Conservation (phyloP, 1,140 invertebrate genomes). For the Temnothorax curvispinosus region DNA sequence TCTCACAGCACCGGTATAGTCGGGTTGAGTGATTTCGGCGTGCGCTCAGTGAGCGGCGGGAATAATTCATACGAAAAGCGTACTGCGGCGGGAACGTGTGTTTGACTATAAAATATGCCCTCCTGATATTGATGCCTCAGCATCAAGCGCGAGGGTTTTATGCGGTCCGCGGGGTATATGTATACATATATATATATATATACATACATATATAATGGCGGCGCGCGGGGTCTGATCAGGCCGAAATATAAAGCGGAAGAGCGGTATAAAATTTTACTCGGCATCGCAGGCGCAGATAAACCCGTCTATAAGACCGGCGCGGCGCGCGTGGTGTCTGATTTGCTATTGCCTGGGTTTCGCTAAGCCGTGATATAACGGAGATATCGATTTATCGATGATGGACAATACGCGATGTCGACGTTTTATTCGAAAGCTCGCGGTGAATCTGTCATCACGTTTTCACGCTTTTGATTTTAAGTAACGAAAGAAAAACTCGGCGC, state of each 20-base stretch:
- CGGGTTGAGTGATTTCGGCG: constrained; percentile 78
- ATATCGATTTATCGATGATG: constrained; percentile 41
- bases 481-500: not conserved
- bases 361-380: constrained; percentile 32
- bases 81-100: constrained; percentile 49
- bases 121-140: constrained; percentile 65
- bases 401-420: not conserved
- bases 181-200: not conserved
- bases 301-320: constrained; percentile 15
- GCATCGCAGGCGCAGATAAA: constrained; percentile 38
- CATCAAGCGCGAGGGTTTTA: constrained; percentile 60
- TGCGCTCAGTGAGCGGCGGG: constrained; percentile 74
- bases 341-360: constrained; percentile 20
- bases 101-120: constrained; percentile 67
- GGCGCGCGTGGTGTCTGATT: constrained; percentile 19
- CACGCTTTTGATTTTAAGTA: constrained; percentile 22
- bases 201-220: not conserved
- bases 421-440: constrained; percentile 30
- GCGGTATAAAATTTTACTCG: constrained; percentile 66
- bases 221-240: constrained; percentile 47
- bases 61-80: constrained; percentile 79
- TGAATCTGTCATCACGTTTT: constrained; percentile 12
- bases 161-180: constrained; percentile 22
- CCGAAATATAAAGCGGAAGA: constrained; percentile 45
- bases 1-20: constrained; percentile 63